Base-by-base conservation (phyloP, 2,113 vertebrate species). In the Aspiorhynchus laticeps region DNA sequence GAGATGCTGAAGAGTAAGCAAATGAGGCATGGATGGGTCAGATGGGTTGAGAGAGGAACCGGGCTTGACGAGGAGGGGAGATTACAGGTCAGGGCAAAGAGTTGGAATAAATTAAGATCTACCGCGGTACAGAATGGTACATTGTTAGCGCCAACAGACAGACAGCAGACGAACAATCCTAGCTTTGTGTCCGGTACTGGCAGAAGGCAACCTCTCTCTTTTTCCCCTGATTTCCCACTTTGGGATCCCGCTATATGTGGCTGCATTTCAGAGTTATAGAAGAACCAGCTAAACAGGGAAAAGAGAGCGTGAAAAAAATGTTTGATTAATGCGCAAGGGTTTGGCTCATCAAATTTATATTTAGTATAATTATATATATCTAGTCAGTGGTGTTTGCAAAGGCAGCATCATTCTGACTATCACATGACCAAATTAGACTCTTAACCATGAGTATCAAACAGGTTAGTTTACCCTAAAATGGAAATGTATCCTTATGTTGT, bases 21-120 rank as follows among this genome's bases (percentile, higher is more conserved):
- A 96, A 96, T 96, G 95, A 96, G 95, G 96, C 94, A 96, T 95
- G 96, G 96, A 96, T 96, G 96, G 95, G 95, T 96, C 95, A 95
- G 96, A 95, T 95, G 95, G 95, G 94, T 94, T 94, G 94, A 93
- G 93, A 95, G 94, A 82, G 83, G 76, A 43, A 65, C 24, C 10
- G 79, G 53, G 43, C 24, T 80, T 80, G 78, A 61, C 56, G 69
- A n/a, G n/a, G 61, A 92, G 48, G 92, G 71, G 95, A 95, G 95
- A 96, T 96, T 95, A 94, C 95, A 96, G 96, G 96, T 96, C 95
- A 96, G 93, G 94, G 95, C 94, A 95, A 95, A 95, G 96, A 96
- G 94, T 96, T 96, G 94, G 96, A 96, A 96, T 97, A 97, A 95
- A 97, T 96, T 95, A 96, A 95, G 93, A 95, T 94, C 95, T 96